phyloP scores from a whole-genome alignment of 1,140 invertebrate species.

The Pseudachorutes palmiensis region DNA sequence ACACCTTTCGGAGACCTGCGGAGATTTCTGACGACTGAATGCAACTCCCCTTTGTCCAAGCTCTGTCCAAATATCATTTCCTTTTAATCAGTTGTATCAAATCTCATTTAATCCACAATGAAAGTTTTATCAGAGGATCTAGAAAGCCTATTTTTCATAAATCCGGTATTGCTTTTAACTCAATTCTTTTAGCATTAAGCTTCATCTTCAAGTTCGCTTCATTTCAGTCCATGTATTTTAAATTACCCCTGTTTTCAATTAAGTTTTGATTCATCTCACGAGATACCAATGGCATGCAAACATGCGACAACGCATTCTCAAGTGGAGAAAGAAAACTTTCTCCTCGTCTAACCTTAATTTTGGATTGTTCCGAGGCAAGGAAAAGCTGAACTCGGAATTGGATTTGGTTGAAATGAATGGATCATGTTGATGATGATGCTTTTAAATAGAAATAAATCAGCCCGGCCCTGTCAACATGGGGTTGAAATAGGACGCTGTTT shows the following conservation, averaged over 20 bases:
- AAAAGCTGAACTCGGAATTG: too few relatives aligned
- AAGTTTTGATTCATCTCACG: too few relatives aligned
- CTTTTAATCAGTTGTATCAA: slow-evolving; percentile 4
- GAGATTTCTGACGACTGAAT: background rate
- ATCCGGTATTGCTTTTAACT: background rate
- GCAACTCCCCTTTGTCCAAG: background rate
- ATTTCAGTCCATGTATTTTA: background rate
- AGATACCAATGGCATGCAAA: too few relatives aligned
- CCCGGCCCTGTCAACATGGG: background rate
- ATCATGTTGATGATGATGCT: background rate
- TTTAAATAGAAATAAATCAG: background rate
- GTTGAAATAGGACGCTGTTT: background rate
- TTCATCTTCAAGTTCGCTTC: background rate
- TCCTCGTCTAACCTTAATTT: too few relatives aligned
- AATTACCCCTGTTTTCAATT: too few relatives aligned
- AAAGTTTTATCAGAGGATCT: background rate
- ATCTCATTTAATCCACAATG: slow-evolving; percentile 9
- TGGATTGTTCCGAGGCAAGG: too few relatives aligned
- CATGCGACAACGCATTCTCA: too few relatives aligned
- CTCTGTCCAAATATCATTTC: background rate
- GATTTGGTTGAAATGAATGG: too few relatives aligned
- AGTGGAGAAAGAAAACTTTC: too few relatives aligned
- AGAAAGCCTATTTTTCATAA: too few relatives aligned
- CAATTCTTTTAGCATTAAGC: background rate
- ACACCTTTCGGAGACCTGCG: background rate